Evolutionary conservation across 2,113 vertebrate species (phyloP), one percentile per base, ranked within the genome.

Genomic region (Cephalopterus ornatus): DNA sequence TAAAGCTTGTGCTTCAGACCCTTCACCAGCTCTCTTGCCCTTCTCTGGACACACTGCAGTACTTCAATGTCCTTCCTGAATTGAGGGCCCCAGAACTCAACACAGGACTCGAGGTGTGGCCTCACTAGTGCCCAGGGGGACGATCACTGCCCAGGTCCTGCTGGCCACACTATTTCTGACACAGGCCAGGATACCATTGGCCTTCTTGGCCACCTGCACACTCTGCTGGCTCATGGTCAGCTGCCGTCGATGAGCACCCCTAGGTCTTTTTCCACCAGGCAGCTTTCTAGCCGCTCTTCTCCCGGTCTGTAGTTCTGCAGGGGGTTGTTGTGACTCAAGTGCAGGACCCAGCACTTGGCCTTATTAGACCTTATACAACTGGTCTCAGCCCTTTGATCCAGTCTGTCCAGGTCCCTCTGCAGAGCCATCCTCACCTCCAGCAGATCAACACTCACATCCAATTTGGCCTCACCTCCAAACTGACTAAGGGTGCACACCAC

Each of bases 21-120:
- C 6, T 62, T 37, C 32, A 39, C 14, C 30, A 79, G 6, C 30
- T 73, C 61, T 1, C 0, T 0, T 32, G n/a, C 18, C 19, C 19
- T 62, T 33, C 62, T 44, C 5, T 62, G 49, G 32, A 86, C 10
- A 3, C 4, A 0, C 21, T 61, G 15, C 39, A 61, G 18, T 32
- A 4, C 8, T n/a, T 47, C n/a, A 10, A 1, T 32, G 15, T 14
- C 26, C 11, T 24, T 53, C 14, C 18, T 22, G 20, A 14, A 39
- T 11, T 52, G 33, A 59, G 28, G 8, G 30, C 20, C 35, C 28
- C 59, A 52, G 0, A 91, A 85, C 24, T 7, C 4, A 16, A 47
- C 14, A n/a, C 20, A 27, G 17, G 8, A 53, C 11, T 30, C 0
- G 0, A 79, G 28, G 24, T 13, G 24, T 14, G 4, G 15, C 18